These are phyloP conservation scores for Miniopterus natalensis DNA, from an alignment of 2,113 vertebrate species.

Conservation along the genomic window DNA sequence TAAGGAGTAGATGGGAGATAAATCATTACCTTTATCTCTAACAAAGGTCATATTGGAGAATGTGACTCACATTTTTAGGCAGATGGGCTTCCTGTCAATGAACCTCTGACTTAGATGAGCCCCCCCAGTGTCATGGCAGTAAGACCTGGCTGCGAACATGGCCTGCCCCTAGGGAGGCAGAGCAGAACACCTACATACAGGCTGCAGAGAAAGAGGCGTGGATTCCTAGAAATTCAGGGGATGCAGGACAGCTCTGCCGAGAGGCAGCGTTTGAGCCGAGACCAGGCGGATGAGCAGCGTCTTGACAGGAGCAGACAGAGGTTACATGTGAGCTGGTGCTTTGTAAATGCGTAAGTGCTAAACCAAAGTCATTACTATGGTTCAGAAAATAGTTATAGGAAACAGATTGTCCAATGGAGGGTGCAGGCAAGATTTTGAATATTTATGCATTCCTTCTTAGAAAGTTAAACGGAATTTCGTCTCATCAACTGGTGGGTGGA, in stretches of 20 bases:
- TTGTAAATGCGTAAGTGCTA: background rate
- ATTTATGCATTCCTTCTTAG: conserved; percentile 46
- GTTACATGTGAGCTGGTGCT: background rate
- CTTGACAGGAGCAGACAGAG: background rate
- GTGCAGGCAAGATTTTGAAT: conserved; percentile 24
- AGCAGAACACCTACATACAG: background rate
- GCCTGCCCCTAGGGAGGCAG: background rate
- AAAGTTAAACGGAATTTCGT: conserved; percentile 60
- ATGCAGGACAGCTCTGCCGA: background rate
- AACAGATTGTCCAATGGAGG: background rate
- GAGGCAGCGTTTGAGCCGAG: background rate
- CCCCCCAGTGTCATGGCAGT: background rate
- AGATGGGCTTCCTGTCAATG: background rate
- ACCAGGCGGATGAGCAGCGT: background rate
- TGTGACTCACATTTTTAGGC: background rate
- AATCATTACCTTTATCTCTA: background rate
- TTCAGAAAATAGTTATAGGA: background rate
- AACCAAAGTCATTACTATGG: background rate
- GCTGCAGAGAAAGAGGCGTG: background rate
- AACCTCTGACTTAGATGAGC: background rate
- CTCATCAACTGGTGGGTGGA: conserved; percentile 24
- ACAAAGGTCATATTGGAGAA: background rate
- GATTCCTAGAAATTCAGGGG: background rate
- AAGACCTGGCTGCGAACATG: background rate
- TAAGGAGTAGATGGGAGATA: background rate